These are phyloP conservation scores for Cathartes aura DNA, from an alignment of 2,113 vertebrate species.

Conservation along the genomic window DNA sequence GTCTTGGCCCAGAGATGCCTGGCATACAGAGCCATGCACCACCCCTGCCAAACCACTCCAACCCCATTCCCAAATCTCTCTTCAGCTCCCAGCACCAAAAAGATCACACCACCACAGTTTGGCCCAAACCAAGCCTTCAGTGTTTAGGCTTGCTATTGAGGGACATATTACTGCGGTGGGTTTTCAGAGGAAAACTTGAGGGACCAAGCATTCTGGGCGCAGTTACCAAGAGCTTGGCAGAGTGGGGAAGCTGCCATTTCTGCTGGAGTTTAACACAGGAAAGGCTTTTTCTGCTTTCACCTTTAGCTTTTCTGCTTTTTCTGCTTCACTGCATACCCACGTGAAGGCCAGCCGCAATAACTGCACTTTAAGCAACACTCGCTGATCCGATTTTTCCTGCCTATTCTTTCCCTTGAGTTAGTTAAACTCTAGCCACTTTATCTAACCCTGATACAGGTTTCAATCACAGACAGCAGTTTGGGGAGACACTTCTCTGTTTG, in stretches of 20 bases:
- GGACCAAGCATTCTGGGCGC: not conserved
- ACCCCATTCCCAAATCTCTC: not conserved
- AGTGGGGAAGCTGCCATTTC: not conserved
- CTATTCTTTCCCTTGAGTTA: not conserved
- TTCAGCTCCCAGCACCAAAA: not conserved
- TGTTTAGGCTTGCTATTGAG: not conserved
- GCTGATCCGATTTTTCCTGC: not conserved
- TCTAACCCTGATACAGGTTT: not conserved
- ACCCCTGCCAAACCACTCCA: not conserved
- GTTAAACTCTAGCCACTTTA: not conserved
- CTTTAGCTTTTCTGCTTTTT: not conserved
- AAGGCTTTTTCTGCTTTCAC: not conserved
- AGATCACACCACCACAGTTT: not conserved
- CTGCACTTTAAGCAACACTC: not conserved
- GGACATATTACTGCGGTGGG: not conserved
- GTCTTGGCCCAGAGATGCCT: fast-evolving
- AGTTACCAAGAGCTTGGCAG: not conserved
- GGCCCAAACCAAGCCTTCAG: not conserved
- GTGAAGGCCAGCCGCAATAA: not conserved
- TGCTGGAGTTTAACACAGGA: not conserved
- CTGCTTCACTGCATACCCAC: not conserved
- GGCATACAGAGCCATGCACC: not conserved
- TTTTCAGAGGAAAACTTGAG: not conserved
- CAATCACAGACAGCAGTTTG: not conserved
- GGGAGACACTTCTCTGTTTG: not conserved